Percentiles rank a stretch among this genome's conserved stretches.
These are phyloP conservation scores for Sterrhoptilus dennistouni DNA, from an alignment of 2,113 vertebrate genomes.

Conservation along the genomic window DNA sequence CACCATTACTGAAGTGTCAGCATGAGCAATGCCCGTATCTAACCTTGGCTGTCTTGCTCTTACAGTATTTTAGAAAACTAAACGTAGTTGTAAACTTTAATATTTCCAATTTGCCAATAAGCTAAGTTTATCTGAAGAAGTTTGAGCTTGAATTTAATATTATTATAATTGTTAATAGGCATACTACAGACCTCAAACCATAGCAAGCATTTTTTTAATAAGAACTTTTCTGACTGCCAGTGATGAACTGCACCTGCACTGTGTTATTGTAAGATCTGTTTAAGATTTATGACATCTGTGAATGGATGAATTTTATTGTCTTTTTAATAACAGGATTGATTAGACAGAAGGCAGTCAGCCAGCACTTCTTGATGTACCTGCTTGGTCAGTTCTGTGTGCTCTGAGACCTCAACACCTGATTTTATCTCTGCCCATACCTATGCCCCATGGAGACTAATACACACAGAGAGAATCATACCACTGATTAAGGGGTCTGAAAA, in stretches of 20 bases:
- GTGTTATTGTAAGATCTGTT: not conserved
- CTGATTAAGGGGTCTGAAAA: not conserved
- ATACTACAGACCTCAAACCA: not conserved
- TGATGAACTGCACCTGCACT: not conserved
- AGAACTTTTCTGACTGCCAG: not conserved
- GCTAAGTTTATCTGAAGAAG: not conserved
- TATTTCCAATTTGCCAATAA: not conserved
- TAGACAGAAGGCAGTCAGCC: not conserved
- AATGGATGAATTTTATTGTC: not conserved
- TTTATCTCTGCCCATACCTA: not conserved
- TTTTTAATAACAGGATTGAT: not conserved
- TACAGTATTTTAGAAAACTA: not conserved
- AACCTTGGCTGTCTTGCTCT: accelerated
- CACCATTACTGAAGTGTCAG: not conserved
- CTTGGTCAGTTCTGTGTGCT: not conserved
- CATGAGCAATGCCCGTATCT: not conserved
- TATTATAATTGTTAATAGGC: not conserved
- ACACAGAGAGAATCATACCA: not conserved
- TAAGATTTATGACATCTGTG: not conserved
- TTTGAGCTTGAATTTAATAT: not conserved
- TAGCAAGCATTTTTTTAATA: not conserved
- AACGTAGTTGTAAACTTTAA: not conserved
- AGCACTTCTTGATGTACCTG: not conserved
- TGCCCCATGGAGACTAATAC: not conserved
- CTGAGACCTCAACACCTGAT: not conserved